Conservation (phyloP, 2,113 vertebrate genomes). For the Butorides virescens region DNA sequence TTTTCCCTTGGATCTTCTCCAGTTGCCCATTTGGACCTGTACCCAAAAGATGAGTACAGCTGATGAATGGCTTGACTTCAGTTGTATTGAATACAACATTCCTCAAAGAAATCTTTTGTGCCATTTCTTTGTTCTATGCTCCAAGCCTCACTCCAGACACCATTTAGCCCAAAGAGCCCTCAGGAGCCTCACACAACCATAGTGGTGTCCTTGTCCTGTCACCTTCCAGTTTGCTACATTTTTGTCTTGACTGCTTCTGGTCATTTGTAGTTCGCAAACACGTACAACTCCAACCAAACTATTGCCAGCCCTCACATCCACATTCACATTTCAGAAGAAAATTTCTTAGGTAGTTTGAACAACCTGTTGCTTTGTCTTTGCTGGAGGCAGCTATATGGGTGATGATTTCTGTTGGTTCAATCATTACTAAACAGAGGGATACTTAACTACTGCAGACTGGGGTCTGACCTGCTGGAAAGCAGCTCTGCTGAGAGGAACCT, state of each 20-base stretch:
- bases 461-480: too few relatives aligned
- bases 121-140: not conserved
- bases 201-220: not conserved
- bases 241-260: not conserved
- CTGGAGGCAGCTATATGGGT: not conserved
- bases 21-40: not conserved
- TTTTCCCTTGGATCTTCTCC: not conserved
- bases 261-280: not conserved
- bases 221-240: not conserved
- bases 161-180: not conserved
- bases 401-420: not conserved
- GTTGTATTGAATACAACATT: not conserved
- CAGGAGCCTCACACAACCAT: not conserved
- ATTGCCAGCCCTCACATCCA: not conserved
- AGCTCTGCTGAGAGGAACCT: too few relatives aligned
- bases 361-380: not conserved
- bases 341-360: not conserved
- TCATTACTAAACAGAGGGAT: not conserved
- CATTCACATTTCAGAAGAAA: not conserved
- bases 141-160: not conserved
- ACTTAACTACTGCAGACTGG: not conserved
- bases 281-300: not conserved
- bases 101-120: not conserved
- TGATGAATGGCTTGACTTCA: not conserved
- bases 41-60: not conserved